A percentile compares a stretch with the other conserved stretches of the same genome.
These are phyloP conservation scores for Cheracebus regulus DNA, from an alignment of 2,797 vertebrate genomes.

Conservation along the genomic window DNA sequence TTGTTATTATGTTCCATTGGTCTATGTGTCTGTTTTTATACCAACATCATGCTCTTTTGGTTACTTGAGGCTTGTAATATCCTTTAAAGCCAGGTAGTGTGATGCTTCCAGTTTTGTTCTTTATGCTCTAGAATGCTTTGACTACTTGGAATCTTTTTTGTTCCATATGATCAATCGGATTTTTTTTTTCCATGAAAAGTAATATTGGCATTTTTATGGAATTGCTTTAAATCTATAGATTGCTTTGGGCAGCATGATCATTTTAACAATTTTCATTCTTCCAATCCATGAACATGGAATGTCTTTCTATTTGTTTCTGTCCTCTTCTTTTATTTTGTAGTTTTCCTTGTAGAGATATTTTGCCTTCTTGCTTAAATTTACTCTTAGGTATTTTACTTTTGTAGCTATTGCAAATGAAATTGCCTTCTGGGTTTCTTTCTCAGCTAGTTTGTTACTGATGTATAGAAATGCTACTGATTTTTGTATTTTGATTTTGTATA, in stretches of 20 bases:
- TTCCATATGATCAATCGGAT: neutral
- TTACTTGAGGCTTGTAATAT: neutral
- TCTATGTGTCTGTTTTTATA: neutral
- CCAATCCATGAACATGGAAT: neutral
- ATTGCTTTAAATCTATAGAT: neutral
- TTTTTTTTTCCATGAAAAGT: neutral
- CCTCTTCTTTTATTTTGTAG: neutral
- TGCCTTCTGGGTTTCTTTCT: neutral
- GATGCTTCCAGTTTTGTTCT: neutral
- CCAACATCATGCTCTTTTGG: neutral
- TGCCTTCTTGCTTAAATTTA: neutral
- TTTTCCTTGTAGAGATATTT: neutral
- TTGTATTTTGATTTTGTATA: neutral
- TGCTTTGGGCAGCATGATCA: neutral
- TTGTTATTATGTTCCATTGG: neutral
- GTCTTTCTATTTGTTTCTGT: neutral
- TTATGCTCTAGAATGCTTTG: neutral
- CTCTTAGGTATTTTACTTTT: neutral
- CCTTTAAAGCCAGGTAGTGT: neutral
- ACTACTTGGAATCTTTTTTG: neutral
- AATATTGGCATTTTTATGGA: neutral
- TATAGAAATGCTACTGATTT: neutral
- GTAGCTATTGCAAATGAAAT: neutral
- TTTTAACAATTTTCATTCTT: neutral
- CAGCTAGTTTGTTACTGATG: neutral